These are phyloP conservation scores for Chaenocephalus aceratus DNA, from an alignment of 2,113 vertebrate genomes.

Conservation along the genomic window DNA sequence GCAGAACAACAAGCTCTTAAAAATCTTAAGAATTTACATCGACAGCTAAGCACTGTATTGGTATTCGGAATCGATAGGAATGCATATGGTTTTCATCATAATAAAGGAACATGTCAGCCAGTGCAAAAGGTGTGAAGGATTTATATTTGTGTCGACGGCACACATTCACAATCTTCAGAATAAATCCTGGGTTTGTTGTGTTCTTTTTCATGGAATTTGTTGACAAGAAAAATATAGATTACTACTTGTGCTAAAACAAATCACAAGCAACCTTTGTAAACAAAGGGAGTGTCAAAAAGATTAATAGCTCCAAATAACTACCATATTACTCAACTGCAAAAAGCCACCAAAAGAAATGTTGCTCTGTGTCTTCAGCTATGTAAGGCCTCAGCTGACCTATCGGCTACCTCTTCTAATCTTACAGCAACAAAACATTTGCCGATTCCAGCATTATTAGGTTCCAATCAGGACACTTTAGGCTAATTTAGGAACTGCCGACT, in stretches of 20 bases:
- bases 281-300: neutral
- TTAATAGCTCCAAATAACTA: neutral
- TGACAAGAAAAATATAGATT: neutral
- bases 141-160: neutral
- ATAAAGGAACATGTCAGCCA: neutral
- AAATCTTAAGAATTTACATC: neutral
- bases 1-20: neutral
- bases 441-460: constrained; percentile 55
- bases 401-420: constrained; percentile 17
- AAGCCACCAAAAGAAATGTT: neutral
- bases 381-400: neutral
- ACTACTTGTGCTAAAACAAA: neutral
- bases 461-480: constrained; percentile 51
- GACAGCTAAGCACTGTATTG: neutral
- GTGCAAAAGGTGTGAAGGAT: neutral
- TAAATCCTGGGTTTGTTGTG: neutral
- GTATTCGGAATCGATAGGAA: neutral
- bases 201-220: neutral
- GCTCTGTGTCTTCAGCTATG: constrained; percentile 4
- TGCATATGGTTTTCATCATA: neutral
- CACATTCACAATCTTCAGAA: neutral
- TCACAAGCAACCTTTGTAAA: neutral
- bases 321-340: neutral
- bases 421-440: neutral
- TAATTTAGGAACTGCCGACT: constrained; percentile 66